Conservation (phyloP, 1,140 invertebrate genomes). For the Tetraneura akinire region DNA sequence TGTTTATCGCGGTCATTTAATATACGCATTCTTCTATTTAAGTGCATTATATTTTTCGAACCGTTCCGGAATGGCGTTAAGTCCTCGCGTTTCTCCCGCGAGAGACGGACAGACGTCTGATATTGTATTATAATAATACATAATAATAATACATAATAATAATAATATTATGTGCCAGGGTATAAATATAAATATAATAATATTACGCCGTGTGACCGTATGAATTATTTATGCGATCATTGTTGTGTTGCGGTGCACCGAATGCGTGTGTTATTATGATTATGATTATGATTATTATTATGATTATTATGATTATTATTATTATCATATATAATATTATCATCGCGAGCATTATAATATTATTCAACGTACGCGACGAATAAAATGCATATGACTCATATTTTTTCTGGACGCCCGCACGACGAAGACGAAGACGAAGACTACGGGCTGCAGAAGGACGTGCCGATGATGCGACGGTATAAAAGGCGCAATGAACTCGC, state of each 20-base stretch:
- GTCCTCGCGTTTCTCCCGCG: neutral
- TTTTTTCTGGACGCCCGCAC: slow-evolving; percentile 14
- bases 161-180: neutral
- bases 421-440: neutral
- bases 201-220: slow-evolving; percentile 23
- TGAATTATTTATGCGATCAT: slow-evolving; percentile 16
- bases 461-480: neutral
- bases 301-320: too few relatives aligned
- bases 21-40: too few relatives aligned
- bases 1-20: too few relatives aligned
- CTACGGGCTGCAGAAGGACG: neutral
- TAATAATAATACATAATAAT: too few relatives aligned
- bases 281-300: too few relatives aligned
- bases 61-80: neutral
- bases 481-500: slow-evolving; percentile 32
- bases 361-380: neutral
- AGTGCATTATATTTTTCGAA: neutral
- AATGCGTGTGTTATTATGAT: neutral
- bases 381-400: slow-evolving; percentile 15
- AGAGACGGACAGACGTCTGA: neutral
- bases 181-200: neutral
- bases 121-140: neutral
- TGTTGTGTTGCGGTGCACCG: neutral
- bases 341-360: too few relatives aligned
- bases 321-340: neutral